Conservation (phyloP, 2,888 invertebrate genomes). For the Leptodirus hochenwartii region DNA sequence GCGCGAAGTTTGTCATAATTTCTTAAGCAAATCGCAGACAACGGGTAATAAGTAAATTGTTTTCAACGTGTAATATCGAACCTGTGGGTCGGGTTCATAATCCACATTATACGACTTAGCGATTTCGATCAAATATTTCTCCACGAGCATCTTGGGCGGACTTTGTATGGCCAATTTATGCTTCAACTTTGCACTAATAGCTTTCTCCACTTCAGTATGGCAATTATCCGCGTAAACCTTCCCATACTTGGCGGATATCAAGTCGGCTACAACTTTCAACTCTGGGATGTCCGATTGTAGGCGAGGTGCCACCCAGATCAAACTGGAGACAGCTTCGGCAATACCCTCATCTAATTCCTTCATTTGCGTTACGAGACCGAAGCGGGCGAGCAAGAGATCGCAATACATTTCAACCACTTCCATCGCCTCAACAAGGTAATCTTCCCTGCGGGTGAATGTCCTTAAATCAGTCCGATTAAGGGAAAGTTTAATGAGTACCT, state of each 20-base stretch:
- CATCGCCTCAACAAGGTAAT: slow-evolving; percentile 98
- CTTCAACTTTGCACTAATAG: slow-evolving; percentile 78
- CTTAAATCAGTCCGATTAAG: slow-evolving; percentile 2
- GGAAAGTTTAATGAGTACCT: slow-evolving; percentile 28
- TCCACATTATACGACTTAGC: slow-evolving; percentile 88
- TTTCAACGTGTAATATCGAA: no score
- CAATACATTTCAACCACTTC: slow-evolving; percentile 99
- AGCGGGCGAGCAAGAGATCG: slow-evolving; percentile 86
- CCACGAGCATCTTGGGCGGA: slow-evolving; percentile 87
- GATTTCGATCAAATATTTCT: slow-evolving; percentile 89
- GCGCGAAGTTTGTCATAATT: no score
- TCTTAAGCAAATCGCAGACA: no score
- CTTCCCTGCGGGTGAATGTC: slow-evolving; percentile 48
- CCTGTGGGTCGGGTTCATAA: slow-evolving; percentile 87
- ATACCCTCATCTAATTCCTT: slow-evolving; percentile 91
- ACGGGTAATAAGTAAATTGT: slow-evolving; percentile 28
- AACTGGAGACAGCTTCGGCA: slow-evolving; percentile 84
- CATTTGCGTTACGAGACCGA: slow-evolving; percentile 93
- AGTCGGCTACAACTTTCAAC: slow-evolving; percentile 67
- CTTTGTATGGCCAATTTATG: slow-evolving; percentile 88
- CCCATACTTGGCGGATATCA: slow-evolving; percentile 83
- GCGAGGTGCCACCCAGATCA: slow-evolving; percentile 95
- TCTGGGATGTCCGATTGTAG: slow-evolving; percentile 71
- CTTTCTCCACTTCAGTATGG: slow-evolving; percentile 57
- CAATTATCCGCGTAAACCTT: slow-evolving; percentile 84